These are phyloP conservation scores for Eublepharis macularius DNA, from an alignment of 2,113 vertebrate species.

Conservation along the genomic window DNA sequence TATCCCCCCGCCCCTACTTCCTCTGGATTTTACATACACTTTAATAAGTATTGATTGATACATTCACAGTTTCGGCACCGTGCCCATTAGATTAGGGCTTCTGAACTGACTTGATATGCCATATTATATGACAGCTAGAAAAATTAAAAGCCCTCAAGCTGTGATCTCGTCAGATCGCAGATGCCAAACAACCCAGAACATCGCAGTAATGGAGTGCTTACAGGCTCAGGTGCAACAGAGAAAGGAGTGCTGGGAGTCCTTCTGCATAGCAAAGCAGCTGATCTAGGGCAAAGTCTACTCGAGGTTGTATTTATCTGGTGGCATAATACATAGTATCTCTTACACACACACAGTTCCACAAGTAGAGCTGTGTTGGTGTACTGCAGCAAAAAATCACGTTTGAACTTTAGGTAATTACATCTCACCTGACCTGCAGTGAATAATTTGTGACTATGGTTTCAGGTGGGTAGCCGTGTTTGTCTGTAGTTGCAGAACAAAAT, in stretches of 20 bases:
- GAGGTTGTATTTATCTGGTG: neutral
- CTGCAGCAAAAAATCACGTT: too few species aligned
- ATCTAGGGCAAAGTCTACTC: neutral
- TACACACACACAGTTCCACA: too few species aligned
- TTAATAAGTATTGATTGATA: slow-evolving; percentile 50
- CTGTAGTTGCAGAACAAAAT: too few species aligned
- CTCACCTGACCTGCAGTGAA: too few species aligned
- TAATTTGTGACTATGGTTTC: too few species aligned
- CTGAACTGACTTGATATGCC: slow-evolving; percentile 39
- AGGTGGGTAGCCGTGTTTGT: too few species aligned
- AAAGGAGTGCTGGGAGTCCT: neutral
- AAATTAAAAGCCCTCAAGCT: slow-evolving; percentile 44
- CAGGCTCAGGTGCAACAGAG: neutral
- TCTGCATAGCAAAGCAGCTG: neutral
- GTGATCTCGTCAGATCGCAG: slow-evolving; percentile 19
- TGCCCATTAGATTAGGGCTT: slow-evolving; percentile 24
- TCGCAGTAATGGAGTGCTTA: slow-evolving; percentile 1
- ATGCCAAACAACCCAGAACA: slow-evolving; percentile 10
- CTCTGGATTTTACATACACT: slow-evolving; percentile 5
- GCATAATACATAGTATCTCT: too few species aligned
- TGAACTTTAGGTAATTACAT: too few species aligned
- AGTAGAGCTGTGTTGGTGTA: too few species aligned
- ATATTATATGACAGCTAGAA: slow-evolving; percentile 21
- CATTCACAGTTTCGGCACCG: slow-evolving; percentile 22
- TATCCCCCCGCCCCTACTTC: neutral